Base-by-base conservation (phyloP, 2,113 vertebrate species). In the Anoura caudifer region DNA sequence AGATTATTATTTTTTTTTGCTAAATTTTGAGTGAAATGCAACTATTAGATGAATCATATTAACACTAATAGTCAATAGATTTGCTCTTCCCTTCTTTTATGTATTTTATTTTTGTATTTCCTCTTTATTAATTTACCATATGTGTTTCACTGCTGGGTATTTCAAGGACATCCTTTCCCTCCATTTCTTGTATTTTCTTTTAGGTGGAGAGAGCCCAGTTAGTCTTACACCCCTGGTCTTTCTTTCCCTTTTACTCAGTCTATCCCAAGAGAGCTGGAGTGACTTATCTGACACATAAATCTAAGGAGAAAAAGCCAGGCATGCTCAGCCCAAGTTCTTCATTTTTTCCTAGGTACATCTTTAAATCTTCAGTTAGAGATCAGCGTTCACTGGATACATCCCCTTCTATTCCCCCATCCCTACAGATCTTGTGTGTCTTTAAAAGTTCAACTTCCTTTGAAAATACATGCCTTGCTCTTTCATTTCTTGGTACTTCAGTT, bases 21-120 rank as follows among this genome's bases (percentile, higher is more conserved):
- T 92, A 95, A 84, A 84, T 90, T 96, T 72, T 81, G 14, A 85
- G 45, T 7, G n/a, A 90, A 94, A 75, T 36, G 26, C 5, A 77
- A 67, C 17, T 82, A 20, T 91, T 80, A 89, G 13, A 36, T 80
- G n/a, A 90, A 59, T 90, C 86, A 5, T 38, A 52, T 83, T 76
- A 90, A 87, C 5, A 76, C 31, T 70, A 33, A 43, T 81, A 52
- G 17, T 22, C 36, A 67, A 24, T 83, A 69, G 24, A 2, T 56
- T 92, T 94, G 47, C 17, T 93, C 7, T 84, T 95, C 36, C 2
- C 28, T 72, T 69, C 14, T 84, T 85, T 70, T 16, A 22, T 33
- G 16, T 7, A 1, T 38, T 86, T 93, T 90, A 33, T 38, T 87
- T 91, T 87, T 84, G 28, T 36, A 47, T 82, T 82, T 87, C 54